Base-by-base conservation (phyloP, 2,113 vertebrate species). In the Catharus fuscescens region DNA sequence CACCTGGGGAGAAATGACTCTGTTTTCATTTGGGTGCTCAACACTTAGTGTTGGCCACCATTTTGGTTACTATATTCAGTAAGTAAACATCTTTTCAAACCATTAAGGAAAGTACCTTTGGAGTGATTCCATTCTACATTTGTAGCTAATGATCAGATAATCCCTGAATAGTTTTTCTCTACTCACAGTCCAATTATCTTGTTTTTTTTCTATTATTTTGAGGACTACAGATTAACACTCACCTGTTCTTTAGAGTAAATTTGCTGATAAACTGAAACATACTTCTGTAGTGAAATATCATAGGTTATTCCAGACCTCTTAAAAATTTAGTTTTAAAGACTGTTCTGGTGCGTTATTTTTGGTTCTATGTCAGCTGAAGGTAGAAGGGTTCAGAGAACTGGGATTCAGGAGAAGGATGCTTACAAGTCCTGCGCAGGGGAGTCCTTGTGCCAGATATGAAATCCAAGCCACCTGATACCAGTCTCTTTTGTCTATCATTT, bases 391-490 rank as follows among this genome's bases (percentile, higher is more conserved):
- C 44, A 56, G 82, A 64, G 66, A 80, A 21, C 1, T 3, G 5
- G 19, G 25, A 19, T 74, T 70, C 29, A 54, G 52, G 29, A 89
- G 32, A 19, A 13, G 26, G 32, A 64, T 13, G 14, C 18, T 54
- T 57, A 3, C 0, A 0, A 64, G 8, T 54, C 42, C 24, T 86
- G 31, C 9, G 7, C 15, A 26, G 26, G 6, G 34, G 18, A 32
- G 8, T 61, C 23, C 13, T 24, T 70, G 18, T 54, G 29, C 56
- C 65, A 47, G 20, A 32, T 31, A 24, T 8, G 61, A 88, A 79
- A 76, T 66, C 42, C 44, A 92, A 29, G 24, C 34, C 64, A 42
- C 31, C 34, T 62, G 36, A 57, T 84, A 56, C 5, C 40, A 29
- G 11, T 47, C 25, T 77, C 40, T 45, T 59, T 44, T 38, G 45